Evolutionary conservation across 2,113 vertebrate genomes (phyloP), one percentile per base, ranked within the genome.

Genomic region (Cynocephalus volans): DNA sequence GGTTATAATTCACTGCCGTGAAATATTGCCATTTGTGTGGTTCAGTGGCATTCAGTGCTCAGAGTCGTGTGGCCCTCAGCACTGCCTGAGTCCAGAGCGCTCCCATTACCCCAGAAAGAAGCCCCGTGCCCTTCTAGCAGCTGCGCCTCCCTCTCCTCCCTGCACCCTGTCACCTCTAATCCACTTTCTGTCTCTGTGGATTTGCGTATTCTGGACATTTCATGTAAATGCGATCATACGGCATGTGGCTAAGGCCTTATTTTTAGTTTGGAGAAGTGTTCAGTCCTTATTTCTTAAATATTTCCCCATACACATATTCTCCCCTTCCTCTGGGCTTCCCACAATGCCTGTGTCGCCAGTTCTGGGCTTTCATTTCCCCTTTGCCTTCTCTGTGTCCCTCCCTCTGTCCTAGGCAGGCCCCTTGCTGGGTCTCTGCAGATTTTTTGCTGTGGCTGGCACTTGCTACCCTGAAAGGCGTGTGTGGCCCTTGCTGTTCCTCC

Each of bases 391-490:
- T 85, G 45, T 62, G 23, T 1, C n/a, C n/a, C 73, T 31, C 7
- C 21, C 23, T 3, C 69, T 36, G 15, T 58, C 60, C 54, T 11
- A 17, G 26, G 48, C 21, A 86, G 56, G 48, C n/a, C 11, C 18
- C 48, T 11, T 1, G 5, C 6, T 21, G 2, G 3, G 23, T 8
- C 6, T 13, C 45, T 19, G 5, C 45, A 56, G 12, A 9, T 56
- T 56, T 56, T 56, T 48, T 24, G 13, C 31, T 52, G 36, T 33
- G 8, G 31, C 62, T 31, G 45, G 52, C 33, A 9, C n/a, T 65
- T 18, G 15, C 14, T 70, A n/a, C 52, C 76, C 23, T 0, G 23
- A 48, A 48, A 69, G 19, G 54, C 52, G 6, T 21, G 19, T 54
- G 33, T 62, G 62, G 10, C 31, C 21, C n/a, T 41, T 64, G 28